Conservation (phyloP, 2,113 vertebrate genomes). For the Tychaedon coryphoeus region DNA sequence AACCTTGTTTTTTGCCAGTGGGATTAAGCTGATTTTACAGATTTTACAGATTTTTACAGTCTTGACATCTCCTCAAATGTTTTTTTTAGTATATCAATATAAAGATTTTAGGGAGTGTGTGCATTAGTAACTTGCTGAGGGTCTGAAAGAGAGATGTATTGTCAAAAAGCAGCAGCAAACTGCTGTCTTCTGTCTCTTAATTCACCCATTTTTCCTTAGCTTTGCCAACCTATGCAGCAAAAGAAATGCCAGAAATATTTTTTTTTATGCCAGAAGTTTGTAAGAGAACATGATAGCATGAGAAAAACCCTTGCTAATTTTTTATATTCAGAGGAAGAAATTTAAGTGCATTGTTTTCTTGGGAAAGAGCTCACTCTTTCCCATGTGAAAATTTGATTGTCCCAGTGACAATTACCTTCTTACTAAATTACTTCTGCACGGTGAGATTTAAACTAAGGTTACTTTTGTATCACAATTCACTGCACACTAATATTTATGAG, state of each 20-base stretch:
- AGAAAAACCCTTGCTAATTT: constrained; percentile 13
- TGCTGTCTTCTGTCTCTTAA: not conserved
- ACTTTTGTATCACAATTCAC: not conserved
- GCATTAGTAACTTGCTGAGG: not conserved
- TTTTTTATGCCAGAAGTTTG: not conserved
- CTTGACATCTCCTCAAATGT: not conserved
- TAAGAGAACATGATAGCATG: constrained; percentile 28
- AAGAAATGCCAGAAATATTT: not conserved
- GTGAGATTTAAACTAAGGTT: not conserved
- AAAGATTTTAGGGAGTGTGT: not conserved
- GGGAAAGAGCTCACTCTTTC: not conserved
- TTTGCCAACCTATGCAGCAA: not conserved
- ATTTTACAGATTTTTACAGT: not conserved
- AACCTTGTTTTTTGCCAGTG: not conserved
- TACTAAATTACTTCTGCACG: constrained; percentile 22
- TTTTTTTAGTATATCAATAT: not conserved
- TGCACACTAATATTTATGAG: not conserved
- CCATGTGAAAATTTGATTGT: constrained; percentile 12
- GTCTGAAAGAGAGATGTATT: not conserved
- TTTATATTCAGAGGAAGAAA: not conserved
- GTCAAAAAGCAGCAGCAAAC: not conserved
- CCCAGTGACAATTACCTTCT: not conserved
- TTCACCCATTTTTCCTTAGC: not conserved
- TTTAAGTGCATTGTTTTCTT: not conserved
- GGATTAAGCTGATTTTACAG: not conserved